Base-by-base conservation (phyloP, 2,113 vertebrate genomes). In the Solenodon paradoxus region DNA sequence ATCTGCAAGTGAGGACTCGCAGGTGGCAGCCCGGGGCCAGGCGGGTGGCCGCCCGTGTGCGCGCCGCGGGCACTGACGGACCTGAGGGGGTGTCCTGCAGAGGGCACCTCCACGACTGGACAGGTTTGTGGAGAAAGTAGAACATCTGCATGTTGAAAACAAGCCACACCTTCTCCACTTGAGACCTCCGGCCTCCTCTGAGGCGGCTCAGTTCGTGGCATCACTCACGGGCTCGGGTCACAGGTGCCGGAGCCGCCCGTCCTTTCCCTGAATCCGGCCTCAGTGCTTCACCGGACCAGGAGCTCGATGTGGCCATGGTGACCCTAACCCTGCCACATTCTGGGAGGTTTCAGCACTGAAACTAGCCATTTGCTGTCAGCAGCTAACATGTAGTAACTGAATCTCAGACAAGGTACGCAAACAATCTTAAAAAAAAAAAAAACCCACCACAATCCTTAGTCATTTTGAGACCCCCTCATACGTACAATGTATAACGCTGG, bases 1-100 rank as follows among this genome's bases (percentile, higher is more conserved):
- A 3, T 3, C n/a, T 7, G 30, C 57, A 28, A 7, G 1, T 0
- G 0, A 4, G 7, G 12, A 9, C 26, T 47, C 11, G 0, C 22
- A n/a, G 77, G 55, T 24, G 12, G 4, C 5, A 10, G 4, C 0
- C 5, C 10, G 42, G 40, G 55, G 32, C n/a, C n/a, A n/a, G n/a
- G n/a, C n/a, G n/a, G n/a, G n/a, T n/a, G n/a, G n/a, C n/a, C n/a
- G n/a, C n/a, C n/a, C n/a, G n/a, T n/a, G n/a, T n/a, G n/a, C n/a
- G n/a, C n/a, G n/a, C n/a, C n/a, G n/a, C n/a, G n/a, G n/a, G n/a
- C n/a, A n/a, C n/a, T n/a, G n/a, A n/a, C n/a, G n/a, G n/a, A n/a
- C n/a, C n/a, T n/a, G n/a, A n/a, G n/a, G n/a, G n/a, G n/a, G n/a
- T n/a, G n/a, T n/a, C n/a, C 30, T 13, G 11, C 53, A 9, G 12